Evolutionary conservation across 2,113 vertebrate species (phyloP).

Genomic region (Athene cunicularia): DNA sequence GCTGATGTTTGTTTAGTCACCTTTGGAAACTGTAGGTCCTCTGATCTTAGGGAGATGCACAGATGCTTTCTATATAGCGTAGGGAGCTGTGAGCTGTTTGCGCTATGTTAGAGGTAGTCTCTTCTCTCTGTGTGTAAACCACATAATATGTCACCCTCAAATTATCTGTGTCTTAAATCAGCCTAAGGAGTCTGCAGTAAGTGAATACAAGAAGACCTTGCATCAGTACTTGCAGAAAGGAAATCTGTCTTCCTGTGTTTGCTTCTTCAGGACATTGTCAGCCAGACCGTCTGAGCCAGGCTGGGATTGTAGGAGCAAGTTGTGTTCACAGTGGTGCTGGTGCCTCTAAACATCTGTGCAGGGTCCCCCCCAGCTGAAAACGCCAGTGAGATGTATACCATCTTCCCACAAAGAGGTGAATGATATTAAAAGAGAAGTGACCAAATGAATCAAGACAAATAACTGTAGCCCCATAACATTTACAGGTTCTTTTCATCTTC

Average conservation of each 20-base stretch:
- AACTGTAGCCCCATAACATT: background rate
- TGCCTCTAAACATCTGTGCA: background rate
- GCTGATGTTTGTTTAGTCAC: background rate
- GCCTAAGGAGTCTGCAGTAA: background rate
- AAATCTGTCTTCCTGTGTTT: background rate
- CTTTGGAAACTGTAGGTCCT: background rate
- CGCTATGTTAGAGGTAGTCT: background rate
- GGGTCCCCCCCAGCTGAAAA: background rate
- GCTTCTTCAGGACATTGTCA: rapidly evolving
- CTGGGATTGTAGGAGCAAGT: background rate
- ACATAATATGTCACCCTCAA: background rate
- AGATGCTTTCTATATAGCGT: background rate
- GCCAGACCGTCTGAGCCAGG: background rate
- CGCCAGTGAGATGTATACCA: background rate
- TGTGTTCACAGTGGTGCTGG: background rate
- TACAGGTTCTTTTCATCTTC: background rate
- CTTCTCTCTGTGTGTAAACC: background rate
- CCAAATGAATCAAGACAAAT: background rate
- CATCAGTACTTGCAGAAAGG: background rate
- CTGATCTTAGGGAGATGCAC: background rate
- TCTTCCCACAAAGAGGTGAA: background rate
- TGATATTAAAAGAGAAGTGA: background rate
- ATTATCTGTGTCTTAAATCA: background rate
- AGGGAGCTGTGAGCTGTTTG: background rate
- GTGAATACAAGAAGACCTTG: background rate